These are phyloP conservation scores for Coilia nasus DNA, from an alignment of 2,797 vertebrate species.

Conservation along the genomic window DNA sequence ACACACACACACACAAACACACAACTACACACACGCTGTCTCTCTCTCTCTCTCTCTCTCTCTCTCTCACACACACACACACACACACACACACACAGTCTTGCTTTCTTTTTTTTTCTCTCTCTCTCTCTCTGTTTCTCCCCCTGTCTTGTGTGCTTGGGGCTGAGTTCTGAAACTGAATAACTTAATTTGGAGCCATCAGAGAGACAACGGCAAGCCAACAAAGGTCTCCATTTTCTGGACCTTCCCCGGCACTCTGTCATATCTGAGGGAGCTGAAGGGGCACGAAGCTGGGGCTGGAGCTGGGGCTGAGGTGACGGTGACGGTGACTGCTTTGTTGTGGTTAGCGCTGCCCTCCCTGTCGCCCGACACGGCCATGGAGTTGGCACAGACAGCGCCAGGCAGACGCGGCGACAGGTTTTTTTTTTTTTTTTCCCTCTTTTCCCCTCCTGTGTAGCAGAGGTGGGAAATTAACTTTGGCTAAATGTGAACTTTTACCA, in stretches of 20 bases:
- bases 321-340: too few relatives aligned
- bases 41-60: too few relatives aligned
- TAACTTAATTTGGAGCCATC: constrained; percentile 78
- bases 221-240: constrained; percentile 62
- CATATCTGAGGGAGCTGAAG: constrained; percentile 41
- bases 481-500: too few relatives aligned
- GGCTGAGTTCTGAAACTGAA: constrained; percentile 73
- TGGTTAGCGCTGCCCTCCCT: background rate
- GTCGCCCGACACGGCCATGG: background rate
- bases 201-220: constrained; percentile 49
- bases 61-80: too few relatives aligned
- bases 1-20: background rate
- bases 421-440: too few relatives aligned
- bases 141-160: constrained; percentile 60
- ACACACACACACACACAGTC: too few relatives aligned
- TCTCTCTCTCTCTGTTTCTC: background rate
- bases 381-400: background rate
- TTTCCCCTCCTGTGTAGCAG: too few relatives aligned
- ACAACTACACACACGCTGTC: background rate
- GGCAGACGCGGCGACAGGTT: too few relatives aligned
- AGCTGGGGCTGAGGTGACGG: background rate
- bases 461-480: too few relatives aligned
- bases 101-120: background rate
- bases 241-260: constrained; percentile 54
- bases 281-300: too few relatives aligned